Evolutionary conservation across 2,888 invertebrate genomes (phyloP).

Genomic region (Chironomus tentans): DNA sequence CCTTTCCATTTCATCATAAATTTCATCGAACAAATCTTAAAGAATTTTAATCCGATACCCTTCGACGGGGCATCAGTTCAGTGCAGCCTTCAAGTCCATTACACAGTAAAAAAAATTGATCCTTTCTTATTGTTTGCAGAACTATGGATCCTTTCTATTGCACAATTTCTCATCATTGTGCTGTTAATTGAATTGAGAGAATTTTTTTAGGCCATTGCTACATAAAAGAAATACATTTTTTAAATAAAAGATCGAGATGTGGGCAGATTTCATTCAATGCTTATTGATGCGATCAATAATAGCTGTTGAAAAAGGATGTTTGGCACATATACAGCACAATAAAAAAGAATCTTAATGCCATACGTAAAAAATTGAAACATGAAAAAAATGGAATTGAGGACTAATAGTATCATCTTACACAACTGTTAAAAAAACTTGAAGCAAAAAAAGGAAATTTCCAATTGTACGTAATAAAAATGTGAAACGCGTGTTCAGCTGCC

Average conservation of each 20-base stretch:
- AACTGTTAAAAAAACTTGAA: background rate
- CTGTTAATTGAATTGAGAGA: slow-evolving; percentile 16
- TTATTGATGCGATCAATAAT: background rate
- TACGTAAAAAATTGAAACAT: slow-evolving; percentile 10
- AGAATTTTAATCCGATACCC: slow-evolving; percentile 9
- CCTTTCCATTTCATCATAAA: background rate
- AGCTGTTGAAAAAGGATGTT: slow-evolving; percentile 17
- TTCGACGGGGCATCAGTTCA: background rate
- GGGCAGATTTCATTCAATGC: slow-evolving; percentile 12
- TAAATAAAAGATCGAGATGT: background rate
- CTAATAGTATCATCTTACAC: slow-evolving; percentile 10
- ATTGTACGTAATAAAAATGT: too few species aligned
- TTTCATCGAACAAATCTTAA: background rate
- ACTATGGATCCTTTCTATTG: background rate
- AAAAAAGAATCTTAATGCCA: too few species aligned
- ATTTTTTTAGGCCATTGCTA: background rate
- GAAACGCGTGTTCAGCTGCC: slow-evolving; percentile 17
- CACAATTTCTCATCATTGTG: slow-evolving; percentile 12
- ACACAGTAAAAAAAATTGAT: background rate
- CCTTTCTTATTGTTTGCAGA: background rate
- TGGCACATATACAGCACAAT: background rate
- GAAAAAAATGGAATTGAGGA: slow-evolving; percentile 7
- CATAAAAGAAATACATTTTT: background rate
- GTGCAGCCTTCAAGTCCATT: background rate
- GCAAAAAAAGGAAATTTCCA: background rate